phyloP scores from a whole-genome alignment of 2,888 invertebrate genomes.

The Cheiracanthium punctorium region DNA sequence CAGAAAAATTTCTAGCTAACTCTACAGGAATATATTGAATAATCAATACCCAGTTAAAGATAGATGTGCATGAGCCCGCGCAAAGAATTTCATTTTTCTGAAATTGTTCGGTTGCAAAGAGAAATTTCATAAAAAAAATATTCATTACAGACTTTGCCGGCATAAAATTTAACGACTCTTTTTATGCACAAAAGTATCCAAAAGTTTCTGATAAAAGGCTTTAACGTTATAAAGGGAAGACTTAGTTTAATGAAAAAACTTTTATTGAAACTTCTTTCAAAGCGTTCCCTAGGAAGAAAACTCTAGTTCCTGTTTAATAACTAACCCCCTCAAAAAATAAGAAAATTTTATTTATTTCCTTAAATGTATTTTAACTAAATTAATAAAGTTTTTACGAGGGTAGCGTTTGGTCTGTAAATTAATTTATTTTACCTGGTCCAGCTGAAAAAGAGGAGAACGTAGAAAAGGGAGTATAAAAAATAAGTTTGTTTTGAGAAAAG shows the following conservation, averaged over 20 bases:
- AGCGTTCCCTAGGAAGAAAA: neutral
- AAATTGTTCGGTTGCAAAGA: neutral
- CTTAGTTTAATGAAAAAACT: slow-evolving; percentile 15
- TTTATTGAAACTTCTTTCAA: slow-evolving; percentile 3
- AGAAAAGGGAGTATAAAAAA: no score
- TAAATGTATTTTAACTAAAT: slow-evolving; percentile 8
- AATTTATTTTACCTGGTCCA: no score
- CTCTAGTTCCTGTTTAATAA: neutral
- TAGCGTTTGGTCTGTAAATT: neutral
- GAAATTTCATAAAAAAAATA: slow-evolving; percentile 1
- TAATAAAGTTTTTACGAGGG: neutral
- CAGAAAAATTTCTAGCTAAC: neutral
- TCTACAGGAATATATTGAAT: neutral
- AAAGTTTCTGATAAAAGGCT: slow-evolving; percentile 13
- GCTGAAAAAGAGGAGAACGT: no score
- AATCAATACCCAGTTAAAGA: neutral
- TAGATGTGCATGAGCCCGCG: neutral
- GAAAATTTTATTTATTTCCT: neutral
- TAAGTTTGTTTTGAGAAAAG: no score
- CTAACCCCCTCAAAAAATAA: neutral
- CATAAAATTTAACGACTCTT: slow-evolving; percentile 15
- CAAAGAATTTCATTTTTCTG: neutral
- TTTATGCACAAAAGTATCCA: slow-evolving; percentile 17
- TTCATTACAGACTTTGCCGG: slow-evolving; percentile 5
- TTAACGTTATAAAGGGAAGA: slow-evolving; percentile 7